Conservation (phyloP, 2,797 vertebrate genomes). For the Anniella stebbinsi region DNA sequence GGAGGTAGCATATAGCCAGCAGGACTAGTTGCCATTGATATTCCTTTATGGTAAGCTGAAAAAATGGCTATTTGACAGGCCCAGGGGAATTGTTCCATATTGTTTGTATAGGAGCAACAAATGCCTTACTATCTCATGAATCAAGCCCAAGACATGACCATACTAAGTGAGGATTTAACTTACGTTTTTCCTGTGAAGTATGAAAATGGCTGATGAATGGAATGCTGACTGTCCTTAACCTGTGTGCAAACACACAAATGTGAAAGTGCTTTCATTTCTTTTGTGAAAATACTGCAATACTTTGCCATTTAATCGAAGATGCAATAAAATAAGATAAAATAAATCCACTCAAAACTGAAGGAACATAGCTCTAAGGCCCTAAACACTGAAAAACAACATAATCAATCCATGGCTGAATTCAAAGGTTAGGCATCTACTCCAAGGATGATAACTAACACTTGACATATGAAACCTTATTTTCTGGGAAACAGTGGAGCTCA, state of each 20-base stretch:
- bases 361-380: background rate
- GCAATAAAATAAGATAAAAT: background rate
- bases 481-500: slow-evolving; percentile 18
- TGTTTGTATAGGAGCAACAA: background rate
- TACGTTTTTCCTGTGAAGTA: background rate
- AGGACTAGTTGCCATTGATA: too few species aligned
- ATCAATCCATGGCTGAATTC: slow-evolving; percentile 5
- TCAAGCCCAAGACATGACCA: background rate
- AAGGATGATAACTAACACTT: slow-evolving; percentile 10
- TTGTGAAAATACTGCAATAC: background rate
- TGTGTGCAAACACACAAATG: background rate
- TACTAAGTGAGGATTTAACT: background rate
- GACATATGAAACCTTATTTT: slow-evolving; percentile 20
- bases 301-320: background rate
- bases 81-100: background rate
- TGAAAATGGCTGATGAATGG: background rate
- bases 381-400: slow-evolving; percentile 5
- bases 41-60: too few species aligned
- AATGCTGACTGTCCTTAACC: background rate
- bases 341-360: too few species aligned
- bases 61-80: background rate
- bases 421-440: slow-evolving; percentile 22
- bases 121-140: background rate
- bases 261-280: background rate
- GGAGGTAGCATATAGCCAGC: too few species aligned